A percentile compares a stretch with the other conserved stretches of the same genome.
phyloP scores from a whole-genome alignment of 2,797 vertebrate genomes.

The Dermochelys coriacea region DNA sequence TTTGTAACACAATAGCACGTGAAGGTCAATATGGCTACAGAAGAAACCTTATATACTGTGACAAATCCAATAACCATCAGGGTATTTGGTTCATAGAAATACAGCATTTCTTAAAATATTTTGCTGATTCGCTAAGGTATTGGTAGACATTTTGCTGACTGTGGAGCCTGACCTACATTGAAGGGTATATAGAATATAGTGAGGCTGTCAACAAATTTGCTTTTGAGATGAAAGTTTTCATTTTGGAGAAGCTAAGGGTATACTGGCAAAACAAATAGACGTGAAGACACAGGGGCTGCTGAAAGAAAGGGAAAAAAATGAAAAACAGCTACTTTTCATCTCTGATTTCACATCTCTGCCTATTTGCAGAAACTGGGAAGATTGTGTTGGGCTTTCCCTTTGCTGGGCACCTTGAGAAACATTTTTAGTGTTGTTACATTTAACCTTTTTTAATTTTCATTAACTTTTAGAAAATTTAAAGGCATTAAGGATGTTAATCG shows the following conservation, averaged over 20 bases:
- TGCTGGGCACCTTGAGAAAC: background rate
- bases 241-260: background rate
- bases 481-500: background rate
- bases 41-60: constrained; percentile 80
- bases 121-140: constrained; percentile 73
- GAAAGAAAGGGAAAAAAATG: background rate
- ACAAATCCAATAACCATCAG: constrained; percentile 80
- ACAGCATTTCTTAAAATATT: constrained; percentile 74
- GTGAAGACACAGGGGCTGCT: background rate
- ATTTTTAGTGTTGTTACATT: background rate
- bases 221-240: background rate
- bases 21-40: constrained; percentile 66
- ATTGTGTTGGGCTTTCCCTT: background rate
- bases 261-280: background rate
- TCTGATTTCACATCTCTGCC: fast-evolving
- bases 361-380: background rate
- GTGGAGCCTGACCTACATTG: constrained; percentile 42
- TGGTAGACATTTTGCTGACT: constrained; percentile 39
- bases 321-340: background rate
- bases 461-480: background rate
- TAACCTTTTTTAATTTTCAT: background rate
- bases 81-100: constrained; percentile 72
- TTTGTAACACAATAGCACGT: constrained; percentile 64
- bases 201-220: background rate
- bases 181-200: background rate